Percentiles rank a stretch among this genome's conserved stretches.
These are phyloP conservation scores for Mantis religiosa DNA, from an alignment of 2,888 invertebrate species.

Conservation along the genomic window DNA sequence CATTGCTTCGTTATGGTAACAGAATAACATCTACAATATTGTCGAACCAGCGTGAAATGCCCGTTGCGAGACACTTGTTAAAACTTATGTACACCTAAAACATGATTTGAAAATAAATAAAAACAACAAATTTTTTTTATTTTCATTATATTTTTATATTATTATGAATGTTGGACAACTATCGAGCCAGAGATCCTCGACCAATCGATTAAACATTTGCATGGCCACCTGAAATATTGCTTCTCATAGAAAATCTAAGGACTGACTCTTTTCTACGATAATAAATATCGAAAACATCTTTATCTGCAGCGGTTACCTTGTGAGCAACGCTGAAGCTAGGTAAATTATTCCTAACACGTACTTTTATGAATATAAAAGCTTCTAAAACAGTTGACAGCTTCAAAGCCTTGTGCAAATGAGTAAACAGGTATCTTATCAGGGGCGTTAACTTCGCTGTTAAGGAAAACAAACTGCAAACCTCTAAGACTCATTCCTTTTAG, in stretches of 20 bases:
- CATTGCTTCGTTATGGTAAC: neutral
- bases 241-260: neutral
- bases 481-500: too few relatives aligned
- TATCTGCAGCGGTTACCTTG: neutral
- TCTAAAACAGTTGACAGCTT: too few relatives aligned
- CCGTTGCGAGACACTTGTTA: slow-evolving; percentile 18
- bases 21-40: slow-evolving; percentile 23
- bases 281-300: neutral
- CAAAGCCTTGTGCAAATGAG: too few relatives aligned
- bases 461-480: too few relatives aligned
- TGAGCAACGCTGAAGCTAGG: too few relatives aligned
- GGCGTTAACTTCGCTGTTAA: too few relatives aligned
- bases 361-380: too few relatives aligned
- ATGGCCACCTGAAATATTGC: neutral
- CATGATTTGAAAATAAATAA: slow-evolving; percentile 2
- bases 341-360: too few relatives aligned
- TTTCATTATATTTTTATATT: neutral
- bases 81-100: slow-evolving; percentile 24
- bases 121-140: neutral
- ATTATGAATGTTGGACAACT: neutral
- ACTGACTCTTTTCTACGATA: neutral
- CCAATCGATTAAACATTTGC: neutral
- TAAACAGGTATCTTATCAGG: too few relatives aligned
- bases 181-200: neutral
- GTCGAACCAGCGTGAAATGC: slow-evolving; percentile 24